A percentile compares a stretch with the other conserved stretches of the same genome.
phyloP scores from a whole-genome alignment of 2,797 vertebrate species.

The Erithacus rubecula region DNA sequence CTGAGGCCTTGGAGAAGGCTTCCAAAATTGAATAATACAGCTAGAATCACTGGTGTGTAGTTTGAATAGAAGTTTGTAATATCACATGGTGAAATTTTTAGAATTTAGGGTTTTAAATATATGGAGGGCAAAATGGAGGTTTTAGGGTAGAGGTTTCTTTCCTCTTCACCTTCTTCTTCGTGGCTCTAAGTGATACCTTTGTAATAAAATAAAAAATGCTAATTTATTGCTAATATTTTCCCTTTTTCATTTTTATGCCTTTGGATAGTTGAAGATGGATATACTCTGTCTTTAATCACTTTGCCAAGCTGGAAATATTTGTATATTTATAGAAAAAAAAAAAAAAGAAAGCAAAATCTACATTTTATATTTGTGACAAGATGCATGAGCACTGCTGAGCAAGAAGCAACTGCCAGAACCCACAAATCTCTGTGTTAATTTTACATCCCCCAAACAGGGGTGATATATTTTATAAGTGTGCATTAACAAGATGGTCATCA shows the following conservation, averaged over 20 bases:
- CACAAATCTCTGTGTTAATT: slow-evolving; percentile 46
- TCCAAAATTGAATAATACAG: too few relatives aligned
- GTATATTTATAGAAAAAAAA: neutral
- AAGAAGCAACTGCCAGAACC: slow-evolving; percentile 1
- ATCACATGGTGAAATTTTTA: too few relatives aligned
- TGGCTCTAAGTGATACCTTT: too few relatives aligned
- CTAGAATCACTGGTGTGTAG: too few relatives aligned
- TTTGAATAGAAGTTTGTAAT: too few relatives aligned
- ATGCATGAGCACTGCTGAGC: neutral
- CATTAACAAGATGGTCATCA: neutral
- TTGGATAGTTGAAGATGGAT: neutral
- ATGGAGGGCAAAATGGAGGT: too few relatives aligned
- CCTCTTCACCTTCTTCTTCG: too few relatives aligned
- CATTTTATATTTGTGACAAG: slow-evolving; percentile 46
- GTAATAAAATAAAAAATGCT: too few relatives aligned
- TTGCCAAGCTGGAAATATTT: slow-evolving; percentile 28
- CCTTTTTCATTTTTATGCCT: slow-evolving; percentile 15
- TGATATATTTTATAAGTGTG: neutral
- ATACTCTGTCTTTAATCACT: slow-evolving; percentile 25
- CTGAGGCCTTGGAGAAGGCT: too few relatives aligned
- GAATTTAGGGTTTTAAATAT: too few relatives aligned
- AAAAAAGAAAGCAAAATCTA: neutral
- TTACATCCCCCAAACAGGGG: neutral
- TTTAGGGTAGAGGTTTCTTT: too few relatives aligned
- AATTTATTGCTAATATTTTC: slow-evolving; percentile 15